These are phyloP conservation scores for Lasioglossum oenotherae DNA, from an alignment of 2,888 invertebrate species.

Conservation along the genomic window DNA sequence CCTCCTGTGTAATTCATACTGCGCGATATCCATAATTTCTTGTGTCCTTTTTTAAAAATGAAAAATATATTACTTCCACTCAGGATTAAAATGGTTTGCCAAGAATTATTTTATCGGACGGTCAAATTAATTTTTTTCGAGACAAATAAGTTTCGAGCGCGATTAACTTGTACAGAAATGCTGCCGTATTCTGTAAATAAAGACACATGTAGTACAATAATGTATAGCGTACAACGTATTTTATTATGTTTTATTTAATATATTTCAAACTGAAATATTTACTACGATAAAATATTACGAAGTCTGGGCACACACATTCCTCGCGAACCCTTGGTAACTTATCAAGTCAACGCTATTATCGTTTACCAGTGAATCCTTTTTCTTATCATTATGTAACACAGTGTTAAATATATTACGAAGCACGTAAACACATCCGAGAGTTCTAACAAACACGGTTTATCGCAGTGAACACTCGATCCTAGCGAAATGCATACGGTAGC, in stretches of 20 bases:
- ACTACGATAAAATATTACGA: neutral
- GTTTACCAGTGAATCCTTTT: neutral
- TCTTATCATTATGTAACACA: constrained; percentile 20
- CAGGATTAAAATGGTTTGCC: too few species aligned
- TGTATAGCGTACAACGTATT: neutral
- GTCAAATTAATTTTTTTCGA: too few species aligned
- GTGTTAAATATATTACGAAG: constrained; percentile 32
- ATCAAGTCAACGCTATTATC: neutral
- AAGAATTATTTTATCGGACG: too few species aligned
- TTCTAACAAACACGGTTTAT: constrained; percentile 53
- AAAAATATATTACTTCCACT: too few species aligned
- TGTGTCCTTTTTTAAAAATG: too few species aligned
- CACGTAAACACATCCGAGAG: constrained; percentile 15
- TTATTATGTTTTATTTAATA: neutral
- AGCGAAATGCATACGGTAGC: constrained; percentile 34
- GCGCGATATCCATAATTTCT: too few species aligned
- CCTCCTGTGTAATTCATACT: too few species aligned
- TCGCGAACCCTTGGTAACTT: neutral
- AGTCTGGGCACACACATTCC: too few species aligned
- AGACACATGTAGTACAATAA: too few species aligned
- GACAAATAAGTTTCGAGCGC: too few species aligned
- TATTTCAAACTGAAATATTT: neutral
- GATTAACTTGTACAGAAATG: too few species aligned
- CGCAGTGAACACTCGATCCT: constrained; percentile 31
- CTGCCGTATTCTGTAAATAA: too few species aligned